These are phyloP conservation scores for Meteorus cinctellus DNA, from an alignment of 2,888 invertebrate genomes.

Conservation along the genomic window DNA sequence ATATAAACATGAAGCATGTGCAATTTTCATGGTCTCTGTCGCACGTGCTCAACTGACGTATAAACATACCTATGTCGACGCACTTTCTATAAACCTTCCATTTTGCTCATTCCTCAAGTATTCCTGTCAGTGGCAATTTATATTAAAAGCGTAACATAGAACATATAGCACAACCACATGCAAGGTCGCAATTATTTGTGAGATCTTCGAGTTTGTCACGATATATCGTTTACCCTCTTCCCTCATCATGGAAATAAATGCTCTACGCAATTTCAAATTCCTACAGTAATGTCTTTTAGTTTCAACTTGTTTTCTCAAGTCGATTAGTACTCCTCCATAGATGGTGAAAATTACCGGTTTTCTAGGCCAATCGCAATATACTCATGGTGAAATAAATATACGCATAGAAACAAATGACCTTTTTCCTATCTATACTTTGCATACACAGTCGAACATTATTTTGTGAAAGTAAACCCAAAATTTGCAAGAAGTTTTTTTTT, in stretches of 20 bases:
- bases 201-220: slow-evolving; percentile 27
- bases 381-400: neutral
- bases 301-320: slow-evolving; percentile 15
- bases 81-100: slow-evolving; percentile 43
- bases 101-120: slow-evolving; percentile 27
- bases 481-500: no score
- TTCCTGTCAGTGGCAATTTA: neutral
- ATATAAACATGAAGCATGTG: neutral
- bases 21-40: slow-evolving; percentile 39
- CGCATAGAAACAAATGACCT: neutral
- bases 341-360: slow-evolving; percentile 30
- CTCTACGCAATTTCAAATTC: neutral
- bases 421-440: neutral
- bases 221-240: slow-evolving; percentile 5
- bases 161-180: neutral
- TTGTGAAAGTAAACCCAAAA: no score
- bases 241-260: neutral
- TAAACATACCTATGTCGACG: slow-evolving; percentile 26
- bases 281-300: neutral
- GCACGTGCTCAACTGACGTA: slow-evolving; percentile 26
- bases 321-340: slow-evolving; percentile 11
- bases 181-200: slow-evolving; percentile 28
- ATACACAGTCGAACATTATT: neutral
- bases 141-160: neutral
- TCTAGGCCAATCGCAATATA: slow-evolving; percentile 14